These are phyloP conservation scores for Leptinotarsa defecta DNA, from an alignment of 1,140 invertebrate genomes.

Conservation along the genomic window DNA sequence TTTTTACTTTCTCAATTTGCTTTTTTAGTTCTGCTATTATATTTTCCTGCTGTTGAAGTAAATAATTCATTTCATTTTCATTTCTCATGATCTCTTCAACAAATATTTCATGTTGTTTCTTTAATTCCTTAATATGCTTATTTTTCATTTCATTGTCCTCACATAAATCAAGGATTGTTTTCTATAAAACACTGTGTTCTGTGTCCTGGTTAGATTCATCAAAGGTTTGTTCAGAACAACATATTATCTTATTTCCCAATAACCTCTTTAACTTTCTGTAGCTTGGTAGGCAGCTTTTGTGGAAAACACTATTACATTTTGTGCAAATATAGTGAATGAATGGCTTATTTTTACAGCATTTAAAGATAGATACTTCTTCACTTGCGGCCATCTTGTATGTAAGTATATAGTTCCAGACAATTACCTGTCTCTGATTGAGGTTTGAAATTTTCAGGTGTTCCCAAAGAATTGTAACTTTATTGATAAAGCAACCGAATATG, in stretches of 20 bases:
- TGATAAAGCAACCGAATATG: too few relatives aligned
- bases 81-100: conserved; percentile 5
- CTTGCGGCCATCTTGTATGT: background rate
- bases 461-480: too few relatives aligned
- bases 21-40: background rate
- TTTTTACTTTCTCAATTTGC: background rate
- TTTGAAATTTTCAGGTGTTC: too few relatives aligned
- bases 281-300: background rate
- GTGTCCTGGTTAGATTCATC: background rate
- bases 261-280: background rate
- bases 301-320: background rate
- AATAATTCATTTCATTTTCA: conserved; percentile 4
- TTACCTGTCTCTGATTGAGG: too few relatives aligned
- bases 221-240: background rate
- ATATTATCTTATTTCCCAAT: background rate
- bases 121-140: background rate
- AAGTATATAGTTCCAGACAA: too few relatives aligned
- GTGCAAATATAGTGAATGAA: background rate
- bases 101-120: conserved; percentile 12
- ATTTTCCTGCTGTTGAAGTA: background rate
- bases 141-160: background rate
- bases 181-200: background rate
- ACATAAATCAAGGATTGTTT: background rate
- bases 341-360: background rate
- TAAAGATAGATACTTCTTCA: background rate